phyloP scores from a whole-genome alignment of 2,113 vertebrate genomes.

The Agelaius phoeniceus region DNA sequence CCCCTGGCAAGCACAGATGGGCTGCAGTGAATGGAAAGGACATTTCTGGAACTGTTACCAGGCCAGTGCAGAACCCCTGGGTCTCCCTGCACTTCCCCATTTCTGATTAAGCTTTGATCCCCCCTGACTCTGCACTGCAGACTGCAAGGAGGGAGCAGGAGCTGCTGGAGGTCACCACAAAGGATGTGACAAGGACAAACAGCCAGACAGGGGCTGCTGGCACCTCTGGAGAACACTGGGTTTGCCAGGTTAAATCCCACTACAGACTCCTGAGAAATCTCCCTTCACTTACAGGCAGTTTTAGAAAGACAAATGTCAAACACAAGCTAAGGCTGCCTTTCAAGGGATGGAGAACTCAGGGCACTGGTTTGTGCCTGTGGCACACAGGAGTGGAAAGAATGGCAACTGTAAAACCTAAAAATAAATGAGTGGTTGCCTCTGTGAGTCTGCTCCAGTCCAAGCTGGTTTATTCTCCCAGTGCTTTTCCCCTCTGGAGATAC shows the following conservation, averaged over 20 bases:
- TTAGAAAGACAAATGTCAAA: background rate
- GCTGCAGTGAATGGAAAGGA: background rate
- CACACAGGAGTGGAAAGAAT: background rate
- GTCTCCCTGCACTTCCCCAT: background rate
- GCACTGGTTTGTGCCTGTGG: background rate
- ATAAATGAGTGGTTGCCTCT: background rate
- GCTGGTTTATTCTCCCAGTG: background rate
- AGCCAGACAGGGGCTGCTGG: background rate
- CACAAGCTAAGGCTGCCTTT: background rate
- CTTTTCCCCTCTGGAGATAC: background rate
- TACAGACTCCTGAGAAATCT: background rate
- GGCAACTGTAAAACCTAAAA: background rate
- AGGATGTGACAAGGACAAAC: background rate
- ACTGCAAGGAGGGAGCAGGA: background rate
- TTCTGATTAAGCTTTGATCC: background rate
- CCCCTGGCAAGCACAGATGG: background rate
- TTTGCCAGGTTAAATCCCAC: background rate
- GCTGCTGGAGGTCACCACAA: background rate
- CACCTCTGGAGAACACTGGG: fast-evolving
- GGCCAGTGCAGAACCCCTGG: background rate
- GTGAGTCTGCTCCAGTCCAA: background rate
- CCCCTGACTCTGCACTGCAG: background rate
- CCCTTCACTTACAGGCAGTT: background rate
- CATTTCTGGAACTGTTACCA: background rate
- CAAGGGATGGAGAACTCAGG: background rate